Percentiles rank a stretch among this genome's conserved stretches.
phyloP scores from a whole-genome alignment of 2,888 invertebrate species.

The Sphaeridia pumilis region DNA sequence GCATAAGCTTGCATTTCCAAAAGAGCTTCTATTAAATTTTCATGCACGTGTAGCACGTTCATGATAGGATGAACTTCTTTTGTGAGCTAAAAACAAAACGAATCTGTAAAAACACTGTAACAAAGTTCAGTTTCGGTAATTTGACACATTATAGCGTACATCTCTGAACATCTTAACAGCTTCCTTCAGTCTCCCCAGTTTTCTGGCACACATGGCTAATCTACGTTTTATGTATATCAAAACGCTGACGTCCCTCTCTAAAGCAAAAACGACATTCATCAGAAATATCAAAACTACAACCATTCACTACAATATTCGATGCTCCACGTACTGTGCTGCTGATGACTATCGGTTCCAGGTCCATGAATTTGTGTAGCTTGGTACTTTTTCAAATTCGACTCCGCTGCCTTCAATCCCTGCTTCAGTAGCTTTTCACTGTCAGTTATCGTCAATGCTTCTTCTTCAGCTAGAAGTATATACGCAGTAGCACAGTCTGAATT shows the following conservation, averaged over 20 bases:
- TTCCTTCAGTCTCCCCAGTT: constrained; percentile 84
- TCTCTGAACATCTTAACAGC: constrained; percentile 95
- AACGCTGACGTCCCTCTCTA: constrained; percentile 79
- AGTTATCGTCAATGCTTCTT: constrained; percentile 82
- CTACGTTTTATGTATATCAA: constrained; percentile 86
- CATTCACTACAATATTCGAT: neutral
- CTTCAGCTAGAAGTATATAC: constrained; percentile 87
- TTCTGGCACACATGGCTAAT: constrained; percentile 93
- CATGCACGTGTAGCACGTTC: constrained; percentile 84
- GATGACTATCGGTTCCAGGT: constrained; percentile 55
- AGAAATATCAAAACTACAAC: neutral
- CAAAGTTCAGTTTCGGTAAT: neutral
- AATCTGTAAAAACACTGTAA: neutral
- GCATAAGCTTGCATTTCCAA: constrained; percentile 93
- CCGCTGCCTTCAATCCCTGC: constrained; percentile 72
- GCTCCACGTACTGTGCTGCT: constrained; percentile 49
- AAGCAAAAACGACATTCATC: constrained; percentile 27
- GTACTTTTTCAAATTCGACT: constrained; percentile 65
- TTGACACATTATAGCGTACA: constrained; percentile 40
- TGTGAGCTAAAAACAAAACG: constrained; percentile 51
- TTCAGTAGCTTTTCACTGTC: constrained; percentile 75
- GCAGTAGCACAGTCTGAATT: constrained; percentile 90
- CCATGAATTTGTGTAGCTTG: constrained; percentile 62
- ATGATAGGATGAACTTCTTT: constrained; percentile 93
- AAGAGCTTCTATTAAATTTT: constrained; percentile 89